Evolutionary conservation across 2,797 vertebrate species (phyloP).

Genomic region (Tangara arthus): DNA sequence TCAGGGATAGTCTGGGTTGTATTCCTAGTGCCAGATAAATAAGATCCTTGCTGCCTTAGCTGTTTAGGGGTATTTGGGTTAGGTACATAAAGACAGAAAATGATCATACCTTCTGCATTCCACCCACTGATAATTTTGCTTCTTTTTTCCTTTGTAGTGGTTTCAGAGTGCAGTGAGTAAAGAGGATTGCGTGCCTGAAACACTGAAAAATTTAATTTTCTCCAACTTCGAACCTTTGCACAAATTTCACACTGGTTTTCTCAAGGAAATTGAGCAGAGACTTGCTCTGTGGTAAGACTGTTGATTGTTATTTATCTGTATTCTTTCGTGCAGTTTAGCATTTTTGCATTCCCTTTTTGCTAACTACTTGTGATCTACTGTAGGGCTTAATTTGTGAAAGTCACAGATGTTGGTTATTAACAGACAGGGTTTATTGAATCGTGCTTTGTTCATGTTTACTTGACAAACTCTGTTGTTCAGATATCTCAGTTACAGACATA

Average conservation of each 20-base stretch:
- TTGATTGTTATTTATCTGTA: not conserved
- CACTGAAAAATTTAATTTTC: conserved; percentile 85
- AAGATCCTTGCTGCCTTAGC: not conserved
- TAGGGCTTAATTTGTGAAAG: not conserved
- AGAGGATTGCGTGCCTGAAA: conserved; percentile 87
- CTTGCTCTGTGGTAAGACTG: conserved; percentile 91
- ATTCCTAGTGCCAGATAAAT: not conserved
- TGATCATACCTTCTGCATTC: not conserved
- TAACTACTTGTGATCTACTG: not conserved
- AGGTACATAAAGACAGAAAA: not conserved
- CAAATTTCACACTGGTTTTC: conserved; percentile 92
- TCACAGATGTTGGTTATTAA: not conserved
- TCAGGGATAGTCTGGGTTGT: not conserved
- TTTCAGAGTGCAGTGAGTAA: conserved; percentile 86
- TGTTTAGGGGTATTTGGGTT: not conserved
- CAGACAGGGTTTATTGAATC: not conserved
- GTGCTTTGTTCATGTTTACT: not conserved
- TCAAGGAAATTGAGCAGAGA: conserved; percentile 95
- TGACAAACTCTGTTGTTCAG: not conserved
- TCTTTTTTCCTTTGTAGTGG: conserved; percentile 76
- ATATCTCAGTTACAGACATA: not conserved
- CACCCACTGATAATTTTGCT: not conserved
- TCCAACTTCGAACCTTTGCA: conserved; percentile 92
- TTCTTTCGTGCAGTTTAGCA: not conserved
- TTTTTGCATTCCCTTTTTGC: not conserved